Conservation (phyloP, 2,888 invertebrate species). For the Philaethria dido region DNA sequence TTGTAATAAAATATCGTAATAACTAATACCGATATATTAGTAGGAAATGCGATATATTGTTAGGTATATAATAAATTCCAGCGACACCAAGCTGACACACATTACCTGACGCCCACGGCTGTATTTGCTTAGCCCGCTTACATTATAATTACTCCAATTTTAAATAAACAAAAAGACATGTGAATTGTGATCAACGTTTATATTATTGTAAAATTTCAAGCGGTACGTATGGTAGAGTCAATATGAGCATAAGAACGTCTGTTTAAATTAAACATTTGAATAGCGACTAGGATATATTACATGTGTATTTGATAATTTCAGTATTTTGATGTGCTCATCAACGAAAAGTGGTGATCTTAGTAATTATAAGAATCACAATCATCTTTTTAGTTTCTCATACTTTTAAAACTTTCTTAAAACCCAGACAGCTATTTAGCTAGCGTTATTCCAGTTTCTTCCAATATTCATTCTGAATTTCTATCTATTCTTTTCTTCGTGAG, state of each 20-base stretch:
- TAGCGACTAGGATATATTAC: neutral
- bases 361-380: neutral
- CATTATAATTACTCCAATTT: slow-evolving; percentile 34
- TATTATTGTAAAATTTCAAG: neutral
- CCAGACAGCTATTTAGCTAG: too few species aligned
- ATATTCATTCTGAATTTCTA: too few species aligned
- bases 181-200: slow-evolving; percentile 12
- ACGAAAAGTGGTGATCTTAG: neutral
- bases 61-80: slow-evolving; percentile 14
- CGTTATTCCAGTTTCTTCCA: too few species aligned
- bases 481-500: too few species aligned
- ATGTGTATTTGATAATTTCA: neutral
- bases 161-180: slow-evolving; percentile 26
- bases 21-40: neutral
- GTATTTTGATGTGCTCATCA: neutral
- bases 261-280: neutral
- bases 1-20: neutral
- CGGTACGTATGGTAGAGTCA: neutral
- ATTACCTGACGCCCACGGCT: slow-evolving; percentile 25
- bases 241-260: neutral
- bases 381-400: too few species aligned
- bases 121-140: slow-evolving; percentile 32
- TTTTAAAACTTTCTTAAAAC: too few species aligned
- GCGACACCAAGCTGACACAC: slow-evolving; percentile 13
- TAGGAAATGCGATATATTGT: neutral